Evolutionary conservation across 2,113 vertebrate genomes (phyloP).

Genomic region (Neogale vison): DNA sequence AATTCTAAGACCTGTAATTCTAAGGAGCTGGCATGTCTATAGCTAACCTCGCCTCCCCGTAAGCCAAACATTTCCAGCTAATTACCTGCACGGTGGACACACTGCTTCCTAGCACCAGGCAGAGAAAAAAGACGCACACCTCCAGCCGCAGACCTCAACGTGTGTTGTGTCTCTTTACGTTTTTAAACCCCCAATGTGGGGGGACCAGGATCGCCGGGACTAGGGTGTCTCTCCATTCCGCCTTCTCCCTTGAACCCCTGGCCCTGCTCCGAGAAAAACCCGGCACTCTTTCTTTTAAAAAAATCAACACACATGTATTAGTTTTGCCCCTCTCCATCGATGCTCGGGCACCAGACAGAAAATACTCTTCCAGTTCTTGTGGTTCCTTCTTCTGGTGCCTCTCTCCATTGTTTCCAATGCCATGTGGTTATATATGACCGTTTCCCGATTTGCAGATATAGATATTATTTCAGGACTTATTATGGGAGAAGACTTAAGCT

Average conservation of each 20-base stretch:
- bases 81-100: background rate
- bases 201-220: background rate
- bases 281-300: background rate
- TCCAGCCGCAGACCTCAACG: background rate
- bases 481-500: constrained; percentile 15
- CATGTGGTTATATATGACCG: background rate
- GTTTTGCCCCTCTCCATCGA: background rate
- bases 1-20: background rate
- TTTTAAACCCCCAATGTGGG: background rate
- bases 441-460: constrained; percentile 15
- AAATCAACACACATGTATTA: background rate
- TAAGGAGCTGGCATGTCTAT: background rate
- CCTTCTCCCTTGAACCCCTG: background rate
- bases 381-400: constrained; percentile 11
- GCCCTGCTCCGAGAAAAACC: background rate
- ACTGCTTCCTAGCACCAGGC: background rate
- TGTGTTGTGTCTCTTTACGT: background rate
- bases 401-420: background rate
- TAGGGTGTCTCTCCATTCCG: background rate
- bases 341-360: background rate
- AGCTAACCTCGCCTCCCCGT: background rate
- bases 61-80: background rate
- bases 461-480: constrained; percentile 20
- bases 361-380: background rate
- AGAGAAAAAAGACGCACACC: background rate